Evolutionary conservation across 2,797 vertebrate genomes (phyloP).

Genomic region (Falco peregrinus): DNA sequence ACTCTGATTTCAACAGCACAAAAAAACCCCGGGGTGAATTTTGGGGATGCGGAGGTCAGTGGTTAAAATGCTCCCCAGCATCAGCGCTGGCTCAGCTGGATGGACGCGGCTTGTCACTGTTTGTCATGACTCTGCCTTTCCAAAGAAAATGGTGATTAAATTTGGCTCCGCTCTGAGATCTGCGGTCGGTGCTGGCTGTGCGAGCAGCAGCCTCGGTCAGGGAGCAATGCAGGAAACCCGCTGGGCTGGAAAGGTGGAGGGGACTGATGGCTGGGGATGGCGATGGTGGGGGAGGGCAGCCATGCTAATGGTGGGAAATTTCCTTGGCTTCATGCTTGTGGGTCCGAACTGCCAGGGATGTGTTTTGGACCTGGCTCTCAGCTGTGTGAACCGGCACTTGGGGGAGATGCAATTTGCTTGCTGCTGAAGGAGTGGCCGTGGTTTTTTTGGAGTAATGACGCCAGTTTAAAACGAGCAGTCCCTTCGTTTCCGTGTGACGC

Average conservation of each 20-base stretch:
- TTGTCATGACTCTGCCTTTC: not conserved
- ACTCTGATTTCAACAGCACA: not conserved
- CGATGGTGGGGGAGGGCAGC: not conserved
- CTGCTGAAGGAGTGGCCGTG: not conserved
- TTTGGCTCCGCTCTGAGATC: not conserved
- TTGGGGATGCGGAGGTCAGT: not conserved
- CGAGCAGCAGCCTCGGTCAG: not conserved
- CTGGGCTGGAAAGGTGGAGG: rapidly evolving
- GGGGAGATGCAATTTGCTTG: not conserved
- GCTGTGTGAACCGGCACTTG: rapidly evolving
- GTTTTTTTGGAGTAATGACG: rapidly evolving
- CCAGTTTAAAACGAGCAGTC: not conserved
- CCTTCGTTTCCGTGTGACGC: rapidly evolving
- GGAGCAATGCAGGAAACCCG: rapidly evolving
- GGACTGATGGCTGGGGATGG: not conserved
- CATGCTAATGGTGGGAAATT: not conserved
- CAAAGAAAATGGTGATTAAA: not conserved
- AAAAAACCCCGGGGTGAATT: not conserved
- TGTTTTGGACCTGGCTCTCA: not conserved
- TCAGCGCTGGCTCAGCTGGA: not conserved
- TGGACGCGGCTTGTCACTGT: rapidly evolving
- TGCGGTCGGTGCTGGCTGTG: not conserved
- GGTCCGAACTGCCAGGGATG: not conserved
- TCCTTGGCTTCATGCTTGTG: not conserved
- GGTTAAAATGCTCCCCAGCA: not conserved